phyloP scores from a whole-genome alignment of 2,797 vertebrate species.

The Enteromius anoplus region DNA sequence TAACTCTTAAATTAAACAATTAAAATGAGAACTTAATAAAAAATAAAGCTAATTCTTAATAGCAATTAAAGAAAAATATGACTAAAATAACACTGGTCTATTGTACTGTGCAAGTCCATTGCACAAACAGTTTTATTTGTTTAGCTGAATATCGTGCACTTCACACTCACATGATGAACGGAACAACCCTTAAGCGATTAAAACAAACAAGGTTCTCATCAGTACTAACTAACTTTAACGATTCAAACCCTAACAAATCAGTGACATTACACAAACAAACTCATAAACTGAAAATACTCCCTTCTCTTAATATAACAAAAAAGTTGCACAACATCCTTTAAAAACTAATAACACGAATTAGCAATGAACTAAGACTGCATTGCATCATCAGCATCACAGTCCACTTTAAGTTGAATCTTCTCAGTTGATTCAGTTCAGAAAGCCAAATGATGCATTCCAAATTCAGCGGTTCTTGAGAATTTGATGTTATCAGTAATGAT shows the following conservation, averaged over 20 bases:
- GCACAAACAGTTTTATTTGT: slow-evolving; percentile 23
- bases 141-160: slow-evolving; percentile 13
- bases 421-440: slow-evolving; percentile 5
- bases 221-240: neutral
- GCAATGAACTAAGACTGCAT: neutral
- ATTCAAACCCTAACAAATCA: slow-evolving; percentile 1
- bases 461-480: neutral
- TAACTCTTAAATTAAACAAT: too few relatives aligned
- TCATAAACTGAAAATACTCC: neutral
- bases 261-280: slow-evolving; percentile 25
- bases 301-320: slow-evolving; percentile 7
- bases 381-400: neutral
- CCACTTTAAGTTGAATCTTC: neutral
- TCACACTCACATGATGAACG: neutral
- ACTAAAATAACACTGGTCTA: neutral
- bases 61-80: neutral
- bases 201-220: slow-evolving; percentile 25
- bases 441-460: neutral
- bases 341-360: slow-evolving; percentile 16
- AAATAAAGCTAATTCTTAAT: neutral
- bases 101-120: too few relatives aligned
- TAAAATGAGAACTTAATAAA: neutral
- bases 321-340: neutral
- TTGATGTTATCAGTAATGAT: neutral
- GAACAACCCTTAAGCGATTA: slow-evolving; percentile 13